Conservation (phyloP, 2,797 vertebrate species). For the Gadopsis marmoratus region DNA sequence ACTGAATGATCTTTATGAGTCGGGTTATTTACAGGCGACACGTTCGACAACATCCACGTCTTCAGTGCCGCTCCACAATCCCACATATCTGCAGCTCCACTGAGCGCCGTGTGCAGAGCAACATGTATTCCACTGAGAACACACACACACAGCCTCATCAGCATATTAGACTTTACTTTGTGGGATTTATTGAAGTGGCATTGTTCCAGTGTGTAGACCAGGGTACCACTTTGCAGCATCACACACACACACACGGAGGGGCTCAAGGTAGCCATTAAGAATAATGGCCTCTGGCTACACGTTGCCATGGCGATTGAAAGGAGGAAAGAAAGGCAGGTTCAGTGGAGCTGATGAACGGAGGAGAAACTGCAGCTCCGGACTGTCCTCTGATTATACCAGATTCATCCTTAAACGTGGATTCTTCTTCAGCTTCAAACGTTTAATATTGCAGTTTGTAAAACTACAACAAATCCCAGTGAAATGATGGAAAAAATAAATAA, state of each 20-base stretch:
- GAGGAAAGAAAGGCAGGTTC: conserved; percentile 42
- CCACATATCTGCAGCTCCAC: not conserved
- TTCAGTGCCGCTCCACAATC: not conserved
- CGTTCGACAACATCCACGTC: not conserved
- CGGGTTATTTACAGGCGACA: not conserved
- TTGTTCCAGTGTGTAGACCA: conserved; percentile 5
- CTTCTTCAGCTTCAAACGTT: no score
- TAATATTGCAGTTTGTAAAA: no score
- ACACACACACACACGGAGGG: conserved; percentile 41
- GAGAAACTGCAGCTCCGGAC: conserved; percentile 7
- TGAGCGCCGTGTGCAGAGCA: not conserved
- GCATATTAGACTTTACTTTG: not conserved
- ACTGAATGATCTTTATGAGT: not conserved
- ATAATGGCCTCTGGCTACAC: conserved; percentile 57
- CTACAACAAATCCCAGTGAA: no score
- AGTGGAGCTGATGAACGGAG: conserved; percentile 22
- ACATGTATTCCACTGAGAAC: not conserved
- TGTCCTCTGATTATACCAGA: not conserved
- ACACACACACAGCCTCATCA: not conserved
- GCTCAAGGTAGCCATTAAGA: conserved; percentile 72
- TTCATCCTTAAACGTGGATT: no score
- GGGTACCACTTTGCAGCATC: conserved; percentile 16
- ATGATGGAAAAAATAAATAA: no score
- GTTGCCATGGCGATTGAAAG: conserved; percentile 71
- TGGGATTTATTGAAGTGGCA: conserved; percentile 19